These are phyloP conservation scores for Saxicola maurus DNA, from an alignment of 2,797 vertebrate species.

Conservation along the genomic window DNA sequence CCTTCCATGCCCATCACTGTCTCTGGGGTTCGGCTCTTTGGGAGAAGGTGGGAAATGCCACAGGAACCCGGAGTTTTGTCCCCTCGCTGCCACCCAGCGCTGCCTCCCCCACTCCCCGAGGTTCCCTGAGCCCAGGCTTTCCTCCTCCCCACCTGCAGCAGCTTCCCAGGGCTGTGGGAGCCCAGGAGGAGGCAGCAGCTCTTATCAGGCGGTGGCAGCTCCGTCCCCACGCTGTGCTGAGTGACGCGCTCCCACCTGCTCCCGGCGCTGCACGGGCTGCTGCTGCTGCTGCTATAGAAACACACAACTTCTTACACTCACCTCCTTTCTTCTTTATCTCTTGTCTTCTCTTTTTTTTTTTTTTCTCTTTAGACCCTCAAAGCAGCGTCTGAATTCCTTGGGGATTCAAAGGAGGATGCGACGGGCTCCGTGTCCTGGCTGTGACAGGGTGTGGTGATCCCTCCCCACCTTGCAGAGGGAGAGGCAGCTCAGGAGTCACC, in stretches of 20 bases:
- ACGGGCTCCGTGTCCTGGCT: accelerated
- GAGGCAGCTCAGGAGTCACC: not conserved
- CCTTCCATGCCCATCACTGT: not conserved
- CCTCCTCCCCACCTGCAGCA: not conserved
- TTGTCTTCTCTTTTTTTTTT: not conserved
- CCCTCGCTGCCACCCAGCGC: accelerated
- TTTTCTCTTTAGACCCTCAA: not conserved
- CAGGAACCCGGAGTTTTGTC: accelerated
- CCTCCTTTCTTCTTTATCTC: not conserved
- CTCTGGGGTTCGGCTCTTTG: accelerated
- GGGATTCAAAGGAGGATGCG: not conserved
- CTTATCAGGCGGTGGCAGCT: constrained; percentile 38
- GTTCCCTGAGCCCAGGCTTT: accelerated
- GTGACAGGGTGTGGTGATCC: not conserved
- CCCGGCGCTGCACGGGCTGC: not conserved
- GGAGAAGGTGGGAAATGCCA: not conserved
- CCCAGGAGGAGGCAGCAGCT: not conserved
- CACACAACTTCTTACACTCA: constrained; percentile 22
- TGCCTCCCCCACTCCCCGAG: not conserved
- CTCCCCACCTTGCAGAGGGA: not conserved
- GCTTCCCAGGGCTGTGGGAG: not conserved
- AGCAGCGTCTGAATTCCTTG: not conserved
- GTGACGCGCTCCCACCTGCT: constrained; percentile 27
- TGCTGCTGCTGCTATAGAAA: constrained; percentile 55
- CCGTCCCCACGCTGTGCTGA: constrained; percentile 31